Base-by-base conservation (phyloP, 2,888 invertebrate species). In the Salticus scenicus region DNA sequence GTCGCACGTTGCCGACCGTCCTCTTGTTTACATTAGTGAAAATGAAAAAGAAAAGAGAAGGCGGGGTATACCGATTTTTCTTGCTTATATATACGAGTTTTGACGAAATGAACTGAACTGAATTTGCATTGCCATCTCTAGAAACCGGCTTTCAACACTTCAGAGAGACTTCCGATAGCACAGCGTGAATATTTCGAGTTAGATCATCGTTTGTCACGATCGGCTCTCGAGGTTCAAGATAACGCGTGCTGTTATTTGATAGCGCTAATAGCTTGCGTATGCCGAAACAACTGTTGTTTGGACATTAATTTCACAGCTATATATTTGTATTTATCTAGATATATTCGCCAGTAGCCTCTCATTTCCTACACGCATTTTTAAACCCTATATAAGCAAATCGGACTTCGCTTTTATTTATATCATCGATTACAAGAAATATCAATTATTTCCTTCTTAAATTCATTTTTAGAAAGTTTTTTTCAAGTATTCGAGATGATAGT, bases 21-120 rank as follows among this genome's bases (percentile, higher is more conserved):
- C 31, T 77, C 77, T 84, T 84, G 77, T 84, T 84, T 84, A 84
- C 76, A 71, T 84, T 72, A 57, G 28, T 27, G 41, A 31, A 41
- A 37, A 37, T 28, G 64, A 74, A 63, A 30, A 47, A 73, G 28
- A 67, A 33, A n/a, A 10, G 20, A 31, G 20, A 20, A 20, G 37
- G 37, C 33, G 1, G 67, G 20, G 67, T 1, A 67, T 20, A 67
- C 24, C 57, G 57, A 57, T 17, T n/a, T 12, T 12, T n/a, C 57
- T 57, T n/a, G 20, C 5, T 4, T 24, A 17, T 24, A 24, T 57
- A 57, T 57, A 57, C 20, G 24, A 57, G 1, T 24, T 24, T 17
- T 4, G 20, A 5, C 12, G 5, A 24, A 7, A 7, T 24, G 24
- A 12, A 57, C 4, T 7, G 57, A 20, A 24, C 4, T 7, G 57